phyloP scores from a whole-genome alignment of 2,888 invertebrate genomes.

The Anthoptus insignis region DNA sequence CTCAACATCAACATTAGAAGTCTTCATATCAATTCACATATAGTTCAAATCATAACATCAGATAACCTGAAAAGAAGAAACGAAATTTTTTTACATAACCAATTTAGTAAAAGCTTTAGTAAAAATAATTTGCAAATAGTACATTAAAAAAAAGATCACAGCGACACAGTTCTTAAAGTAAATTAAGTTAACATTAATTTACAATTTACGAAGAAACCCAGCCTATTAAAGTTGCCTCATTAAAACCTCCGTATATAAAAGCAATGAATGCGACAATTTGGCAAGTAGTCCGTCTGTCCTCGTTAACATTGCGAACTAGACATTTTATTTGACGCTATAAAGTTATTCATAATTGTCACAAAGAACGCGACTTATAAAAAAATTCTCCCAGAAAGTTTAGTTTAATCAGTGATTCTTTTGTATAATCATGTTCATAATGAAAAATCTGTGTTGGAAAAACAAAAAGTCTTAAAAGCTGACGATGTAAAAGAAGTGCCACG shows the following conservation, averaged over 20 bases:
- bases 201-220: background rate
- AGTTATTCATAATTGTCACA: slow-evolving; percentile 12
- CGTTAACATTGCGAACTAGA: slow-evolving; percentile 54
- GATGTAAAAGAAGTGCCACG: background rate
- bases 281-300: slow-evolving; percentile 59
- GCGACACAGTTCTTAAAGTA: background rate
- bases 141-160: background rate
- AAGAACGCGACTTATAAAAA: slow-evolving; percentile 5
- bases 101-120: too few relatives aligned
- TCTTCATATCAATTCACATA: too few relatives aligned
- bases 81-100: too few relatives aligned
- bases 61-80: too few relatives aligned
- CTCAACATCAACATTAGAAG: too few relatives aligned
- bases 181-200: background rate
- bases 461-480: background rate
- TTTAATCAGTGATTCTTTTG: background rate
- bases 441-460: background rate
- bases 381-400: background rate
- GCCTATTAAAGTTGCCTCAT: slow-evolving; percentile 37
- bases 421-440: background rate
- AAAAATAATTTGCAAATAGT: background rate
- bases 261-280: slow-evolving; percentile 65
- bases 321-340: slow-evolving; percentile 7
- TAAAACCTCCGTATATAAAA: slow-evolving; percentile 41
- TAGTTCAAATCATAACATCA: too few relatives aligned